phyloP scores from a whole-genome alignment of 2,888 invertebrate genomes.

The Drosophila acutilabella region DNA sequence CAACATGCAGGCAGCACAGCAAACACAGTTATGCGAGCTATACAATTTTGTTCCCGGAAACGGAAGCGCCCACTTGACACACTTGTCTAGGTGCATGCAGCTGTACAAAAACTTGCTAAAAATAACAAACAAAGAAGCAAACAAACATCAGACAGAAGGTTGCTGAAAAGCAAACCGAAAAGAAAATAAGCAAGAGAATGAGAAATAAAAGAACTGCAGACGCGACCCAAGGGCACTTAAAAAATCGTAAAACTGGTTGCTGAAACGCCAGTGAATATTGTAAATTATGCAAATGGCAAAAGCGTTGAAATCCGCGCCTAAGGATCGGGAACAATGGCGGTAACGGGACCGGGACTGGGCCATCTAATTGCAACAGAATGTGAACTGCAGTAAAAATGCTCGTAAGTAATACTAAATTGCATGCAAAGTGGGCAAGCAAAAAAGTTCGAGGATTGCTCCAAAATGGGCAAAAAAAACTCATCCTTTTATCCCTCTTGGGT shows the following conservation, averaged over 20 bases:
- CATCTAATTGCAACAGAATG: conserved; percentile 72
- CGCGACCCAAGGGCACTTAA: conserved; percentile 59
- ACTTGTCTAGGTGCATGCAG: conserved; percentile 59
- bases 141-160: conserved; percentile 40
- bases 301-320: conserved; percentile 71
- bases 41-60: conserved; percentile 44
- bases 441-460: conserved; percentile 16
- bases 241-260: conserved; percentile 61
- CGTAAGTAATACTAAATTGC: conserved; percentile 60
- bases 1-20: conserved; percentile 25
- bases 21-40: conserved; percentile 18
- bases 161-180: conserved; percentile 32
- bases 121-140: conserved; percentile 12
- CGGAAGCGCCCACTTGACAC: conserved; percentile 40
- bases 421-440: conserved; percentile 29
- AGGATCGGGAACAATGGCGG: conserved; percentile 21
- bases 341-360: conserved; percentile 24
- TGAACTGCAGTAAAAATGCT: conserved; percentile 54
- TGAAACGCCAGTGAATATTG: conserved; percentile 45
- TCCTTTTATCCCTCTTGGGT: conserved; percentile 23
- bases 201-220: conserved; percentile 26
- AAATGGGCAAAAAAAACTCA: conserved; percentile 23
- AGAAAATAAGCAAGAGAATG: conserved; percentile 19
- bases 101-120: conserved; percentile 48
- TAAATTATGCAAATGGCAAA: conserved; percentile 73